These are phyloP conservation scores for Columbina picui DNA, from an alignment of 2,113 vertebrate genomes.

Conservation along the genomic window DNA sequence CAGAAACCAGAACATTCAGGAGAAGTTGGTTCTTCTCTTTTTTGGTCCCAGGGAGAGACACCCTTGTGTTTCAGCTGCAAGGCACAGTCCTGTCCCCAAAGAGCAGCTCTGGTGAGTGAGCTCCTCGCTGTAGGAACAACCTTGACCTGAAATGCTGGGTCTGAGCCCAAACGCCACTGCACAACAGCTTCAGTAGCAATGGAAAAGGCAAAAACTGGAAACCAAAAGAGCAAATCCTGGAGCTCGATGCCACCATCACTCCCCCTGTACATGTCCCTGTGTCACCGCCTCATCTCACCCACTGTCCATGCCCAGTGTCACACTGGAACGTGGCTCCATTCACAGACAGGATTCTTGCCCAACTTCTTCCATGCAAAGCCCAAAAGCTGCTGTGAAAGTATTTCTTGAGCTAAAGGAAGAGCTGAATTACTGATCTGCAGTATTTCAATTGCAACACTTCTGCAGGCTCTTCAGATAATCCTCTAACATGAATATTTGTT, in stretches of 20 bases:
- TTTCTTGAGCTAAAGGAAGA: not conserved
- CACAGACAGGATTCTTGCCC: accelerated
- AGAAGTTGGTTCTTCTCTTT: conserved; percentile 9
- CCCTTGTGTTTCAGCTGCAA: accelerated
- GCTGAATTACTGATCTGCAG: not conserved
- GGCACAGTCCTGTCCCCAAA: accelerated
- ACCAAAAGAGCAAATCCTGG: not conserved
- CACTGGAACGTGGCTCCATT: not conserved
- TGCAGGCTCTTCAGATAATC: accelerated
- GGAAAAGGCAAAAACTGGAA: not conserved
- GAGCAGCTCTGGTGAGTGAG: not conserved
- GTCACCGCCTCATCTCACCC: not conserved
- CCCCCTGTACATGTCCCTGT: accelerated
- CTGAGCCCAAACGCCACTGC: not conserved
- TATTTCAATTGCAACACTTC: not conserved
- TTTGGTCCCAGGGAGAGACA: accelerated
- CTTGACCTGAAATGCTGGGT: not conserved
- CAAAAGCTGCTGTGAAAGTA: not conserved
- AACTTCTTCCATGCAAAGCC: not conserved
- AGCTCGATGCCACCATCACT: not conserved
- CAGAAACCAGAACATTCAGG: not conserved
- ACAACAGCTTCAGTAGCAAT: accelerated
- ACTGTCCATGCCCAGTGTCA: accelerated
- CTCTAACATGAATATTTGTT: accelerated
- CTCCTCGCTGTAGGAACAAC: accelerated